Conservation (phyloP, 2,113 vertebrate species). For the Poecilia latipinna region DNA sequence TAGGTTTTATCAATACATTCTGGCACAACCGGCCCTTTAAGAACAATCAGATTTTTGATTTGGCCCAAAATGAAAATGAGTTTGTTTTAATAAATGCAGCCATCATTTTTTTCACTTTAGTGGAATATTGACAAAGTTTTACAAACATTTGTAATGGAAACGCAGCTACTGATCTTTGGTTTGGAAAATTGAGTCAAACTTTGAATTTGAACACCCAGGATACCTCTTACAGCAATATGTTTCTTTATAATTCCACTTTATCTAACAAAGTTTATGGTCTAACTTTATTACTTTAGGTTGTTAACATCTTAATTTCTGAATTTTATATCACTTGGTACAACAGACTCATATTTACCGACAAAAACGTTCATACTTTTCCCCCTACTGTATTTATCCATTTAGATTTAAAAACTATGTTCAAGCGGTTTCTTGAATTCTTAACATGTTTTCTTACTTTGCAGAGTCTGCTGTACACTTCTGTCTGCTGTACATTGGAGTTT, state of each 20-base stretch:
- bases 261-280: background rate
- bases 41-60: no score
- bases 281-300: background rate
- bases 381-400: background rate
- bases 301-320: background rate
- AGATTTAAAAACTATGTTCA: background rate
- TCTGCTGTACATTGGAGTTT: conserved; percentile 32
- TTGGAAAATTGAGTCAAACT: background rate
- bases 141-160: no score
- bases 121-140: no score
- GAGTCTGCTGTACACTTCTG: conserved; percentile 24
- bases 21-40: no score
- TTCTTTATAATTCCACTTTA: background rate
- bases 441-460: conserved; percentile 44
- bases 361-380: background rate
- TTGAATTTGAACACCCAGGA: background rate
- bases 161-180: background rate
- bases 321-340: background rate
- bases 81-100: no score
- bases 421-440: background rate
- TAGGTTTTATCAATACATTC: no score
- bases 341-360: background rate
- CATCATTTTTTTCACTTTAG: no score
- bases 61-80: no score
- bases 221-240: background rate